Evolutionary conservation across 2,113 vertebrate genomes (phyloP).

Genomic region (Paradisaea rubra): DNA sequence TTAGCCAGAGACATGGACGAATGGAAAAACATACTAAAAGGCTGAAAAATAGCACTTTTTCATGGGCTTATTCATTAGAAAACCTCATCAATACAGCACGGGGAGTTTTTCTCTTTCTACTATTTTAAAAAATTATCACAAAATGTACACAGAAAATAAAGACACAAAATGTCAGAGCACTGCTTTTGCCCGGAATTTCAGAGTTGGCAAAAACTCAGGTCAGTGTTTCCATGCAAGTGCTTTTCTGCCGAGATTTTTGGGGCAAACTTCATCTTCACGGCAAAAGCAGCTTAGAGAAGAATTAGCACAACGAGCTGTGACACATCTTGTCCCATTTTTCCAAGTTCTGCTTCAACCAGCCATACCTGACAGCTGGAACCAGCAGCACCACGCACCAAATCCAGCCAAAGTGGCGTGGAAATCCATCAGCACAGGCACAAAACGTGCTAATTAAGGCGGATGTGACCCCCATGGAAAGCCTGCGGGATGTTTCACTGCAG

Average conservation of each 20-base stretch:
- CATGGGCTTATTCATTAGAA: not conserved
- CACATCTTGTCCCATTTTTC: not conserved
- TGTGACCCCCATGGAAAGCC: not conserved
- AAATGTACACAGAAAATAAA: not conserved
- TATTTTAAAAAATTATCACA: not conserved
- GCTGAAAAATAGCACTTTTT: not conserved
- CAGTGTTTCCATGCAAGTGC: not conserved
- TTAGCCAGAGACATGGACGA: slow-evolving; percentile 17
- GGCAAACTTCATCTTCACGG: not conserved
- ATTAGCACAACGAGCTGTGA: not conserved
- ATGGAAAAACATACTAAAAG: slow-evolving; percentile 29
- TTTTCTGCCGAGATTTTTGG: not conserved
- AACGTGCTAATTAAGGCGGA: not conserved
- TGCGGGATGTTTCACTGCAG: not conserved
- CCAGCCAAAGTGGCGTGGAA: not conserved
- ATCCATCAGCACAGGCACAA: not conserved
- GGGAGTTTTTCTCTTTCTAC: not conserved
- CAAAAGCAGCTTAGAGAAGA: not conserved
- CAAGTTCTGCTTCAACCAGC: not conserved
- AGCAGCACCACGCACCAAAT: not conserved
- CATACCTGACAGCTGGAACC: not conserved
- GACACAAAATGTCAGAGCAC: not conserved
- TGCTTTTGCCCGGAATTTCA: not conserved
- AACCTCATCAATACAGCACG: not conserved
- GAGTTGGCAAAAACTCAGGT: not conserved